Base-by-base conservation (phyloP, 2,113 vertebrate species). In the Micronycteris hirsuta region DNA sequence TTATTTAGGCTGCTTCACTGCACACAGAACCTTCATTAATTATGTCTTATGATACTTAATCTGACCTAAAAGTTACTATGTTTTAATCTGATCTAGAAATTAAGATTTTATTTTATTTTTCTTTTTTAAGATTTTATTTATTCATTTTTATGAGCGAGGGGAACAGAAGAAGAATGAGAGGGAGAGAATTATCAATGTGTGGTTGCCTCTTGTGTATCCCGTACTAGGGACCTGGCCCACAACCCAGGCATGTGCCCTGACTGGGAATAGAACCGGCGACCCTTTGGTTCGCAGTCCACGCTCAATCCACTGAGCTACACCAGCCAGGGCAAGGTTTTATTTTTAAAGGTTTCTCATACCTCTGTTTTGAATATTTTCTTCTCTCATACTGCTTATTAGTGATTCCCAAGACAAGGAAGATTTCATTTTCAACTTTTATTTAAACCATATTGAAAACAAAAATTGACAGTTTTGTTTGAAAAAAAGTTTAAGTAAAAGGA, bases 101-200 rank as follows among this genome's bases (percentile, higher is more conserved):
- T 88, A 93, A 56, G 38, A 26, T 49, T 90, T 96, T 91, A 45
- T 94, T 93, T 94, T 74, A n/a, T n/a, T n/a, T n/a, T n/a, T n/a
- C n/a, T n/a, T n/a, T n/a, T n/a, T n/a, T n/a, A n/a, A n/a, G n/a
- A n/a, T n/a, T n/a, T n/a, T n/a, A n/a, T n/a, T n/a, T n/a, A n/a
- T n/a, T n/a, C n/a, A n/a, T n/a, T n/a, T n/a, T n/a, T n/a, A n/a
- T n/a, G n/a, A n/a, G n/a, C n/a, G n/a, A n/a, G n/a, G n/a, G n/a
- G n/a, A n/a, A n/a, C n/a, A n/a, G n/a, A n/a, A n/a, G n/a, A n/a
- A n/a, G n/a, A n/a, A n/a, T n/a, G n/a, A n/a, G n/a, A n/a, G n/a
- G n/a, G n/a, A n/a, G n/a, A n/a, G n/a, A n/a, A n/a, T n/a, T n/a
- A n/a, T n/a, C n/a, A n/a, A n/a, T n/a, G n/a, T n/a, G n/a, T n/a